phyloP scores from a whole-genome alignment of 2,888 invertebrate species.

The Drosophila pullipes region DNA sequence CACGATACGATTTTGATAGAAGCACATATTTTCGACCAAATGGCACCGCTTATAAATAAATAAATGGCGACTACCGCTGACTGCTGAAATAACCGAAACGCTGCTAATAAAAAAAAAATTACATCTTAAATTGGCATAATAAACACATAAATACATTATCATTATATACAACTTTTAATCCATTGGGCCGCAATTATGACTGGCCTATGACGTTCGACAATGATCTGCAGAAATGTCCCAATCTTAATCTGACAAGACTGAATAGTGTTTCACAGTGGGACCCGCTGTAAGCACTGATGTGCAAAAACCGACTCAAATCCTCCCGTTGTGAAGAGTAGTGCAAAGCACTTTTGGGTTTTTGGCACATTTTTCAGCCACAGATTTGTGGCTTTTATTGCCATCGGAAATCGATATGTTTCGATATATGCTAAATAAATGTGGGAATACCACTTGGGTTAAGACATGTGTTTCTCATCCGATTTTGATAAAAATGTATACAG shows the following conservation, averaged over 20 bases:
- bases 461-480: not conserved
- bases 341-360: no score
- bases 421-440: not conserved
- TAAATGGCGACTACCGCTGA: not conserved
- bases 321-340: no score
- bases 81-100: slow-evolving; percentile 14
- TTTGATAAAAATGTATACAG: not conserved
- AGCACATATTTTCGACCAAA: slow-evolving; percentile 2
- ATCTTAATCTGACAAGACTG: slow-evolving; percentile 13
- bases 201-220: slow-evolving; percentile 3
- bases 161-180: not conserved
- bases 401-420: not conserved
- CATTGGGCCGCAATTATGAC: not conserved
- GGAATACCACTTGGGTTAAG: not conserved
- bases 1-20: not conserved
- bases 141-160: slow-evolving; percentile 6
- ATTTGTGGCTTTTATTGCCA: not conserved
- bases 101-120: not conserved
- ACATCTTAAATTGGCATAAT: slow-evolving; percentile 5
- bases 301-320: slow-evolving; percentile 9
- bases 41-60: not conserved
- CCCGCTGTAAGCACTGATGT: not conserved
- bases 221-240: slow-evolving; percentile 20
- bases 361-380: not conserved
- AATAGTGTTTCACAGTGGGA: not conserved